A percentile compares a stretch with the other conserved stretches of the same genome.
phyloP scores from a whole-genome alignment of 1,140 invertebrate species.

The Pseudoatta argentina region DNA sequence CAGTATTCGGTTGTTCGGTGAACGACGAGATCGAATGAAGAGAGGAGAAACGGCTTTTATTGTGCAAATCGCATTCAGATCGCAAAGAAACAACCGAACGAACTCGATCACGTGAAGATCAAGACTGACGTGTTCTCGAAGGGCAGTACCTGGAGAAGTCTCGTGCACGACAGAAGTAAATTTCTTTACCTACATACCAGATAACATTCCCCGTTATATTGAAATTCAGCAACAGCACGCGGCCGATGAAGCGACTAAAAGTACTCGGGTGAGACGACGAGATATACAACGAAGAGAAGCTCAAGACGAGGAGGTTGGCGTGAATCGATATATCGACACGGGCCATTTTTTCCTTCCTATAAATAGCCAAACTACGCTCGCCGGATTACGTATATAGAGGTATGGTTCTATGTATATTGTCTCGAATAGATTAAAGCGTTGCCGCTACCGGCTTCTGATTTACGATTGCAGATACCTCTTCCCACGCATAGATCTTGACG shows the following conservation, averaged over 20 bases:
- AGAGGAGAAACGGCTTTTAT: conserved; percentile 12
- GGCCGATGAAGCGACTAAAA: conserved; percentile 58
- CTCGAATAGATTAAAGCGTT: conserved; percentile 71
- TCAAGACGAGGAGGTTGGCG: conserved; percentile 65
- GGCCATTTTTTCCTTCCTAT: conserved; percentile 74
- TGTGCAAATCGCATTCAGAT: conserved; percentile 24
- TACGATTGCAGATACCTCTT: conserved; percentile 68
- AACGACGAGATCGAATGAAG: neutral
- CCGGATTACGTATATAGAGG: conserved; percentile 72
- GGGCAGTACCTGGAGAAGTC: neutral
- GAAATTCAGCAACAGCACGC: conserved; percentile 64
- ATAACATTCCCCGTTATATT: conserved; percentile 38
- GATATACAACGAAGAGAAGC: conserved; percentile 12
- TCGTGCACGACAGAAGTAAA: conserved; percentile 20
- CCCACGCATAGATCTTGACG: conserved; percentile 60
- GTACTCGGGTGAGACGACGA: conserved; percentile 38
- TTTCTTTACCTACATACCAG: conserved; percentile 18
- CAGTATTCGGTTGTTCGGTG: neutral
- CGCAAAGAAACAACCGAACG: conserved; percentile 16
- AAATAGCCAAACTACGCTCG: conserved; percentile 72
- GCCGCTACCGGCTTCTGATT: conserved; percentile 65
- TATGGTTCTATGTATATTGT: neutral
- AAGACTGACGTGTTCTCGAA: conserved; percentile 7
- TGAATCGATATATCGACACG: conserved; percentile 77
- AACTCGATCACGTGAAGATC: conserved; percentile 43